Percentiles rank a stretch among this genome's conserved stretches.
These are phyloP conservation scores for Saturnia pavonia DNA, from an alignment of 2,888 invertebrate genomes.

Conservation along the genomic window DNA sequence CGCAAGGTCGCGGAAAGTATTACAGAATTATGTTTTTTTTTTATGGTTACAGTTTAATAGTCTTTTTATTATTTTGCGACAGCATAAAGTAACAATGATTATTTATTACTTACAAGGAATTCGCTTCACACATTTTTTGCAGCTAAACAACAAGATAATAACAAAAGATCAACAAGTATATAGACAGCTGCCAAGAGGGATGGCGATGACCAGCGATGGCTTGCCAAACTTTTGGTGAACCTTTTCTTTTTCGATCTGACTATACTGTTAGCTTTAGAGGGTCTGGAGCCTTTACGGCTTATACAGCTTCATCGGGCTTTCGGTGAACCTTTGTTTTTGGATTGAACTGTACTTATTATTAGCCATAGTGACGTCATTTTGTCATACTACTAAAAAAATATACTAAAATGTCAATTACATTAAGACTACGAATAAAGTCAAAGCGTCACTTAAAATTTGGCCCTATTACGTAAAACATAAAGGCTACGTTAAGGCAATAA, in stretches of 20 bases:
- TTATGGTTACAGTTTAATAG: slow-evolving; percentile 1
- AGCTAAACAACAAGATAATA: neutral
- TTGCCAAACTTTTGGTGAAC: no score
- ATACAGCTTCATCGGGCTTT: no score
- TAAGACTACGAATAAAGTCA: neutral
- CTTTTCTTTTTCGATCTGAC: no score
- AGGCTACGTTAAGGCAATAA: neutral
- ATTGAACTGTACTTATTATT: no score
- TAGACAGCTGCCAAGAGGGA: no score
- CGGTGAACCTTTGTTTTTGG: no score
- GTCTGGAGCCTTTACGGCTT: no score
- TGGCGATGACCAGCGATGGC: no score
- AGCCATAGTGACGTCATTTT: no score
- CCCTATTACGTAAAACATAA: neutral
- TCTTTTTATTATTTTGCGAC: slow-evolving; percentile 2
- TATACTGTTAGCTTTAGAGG: no score
- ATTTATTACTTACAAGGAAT: slow-evolving; percentile 2
- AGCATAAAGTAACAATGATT: slow-evolving; percentile 4
- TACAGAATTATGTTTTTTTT: slow-evolving; percentile 25
- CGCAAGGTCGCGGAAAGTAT: slow-evolving; percentile 51
- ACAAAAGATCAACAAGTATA: no score
- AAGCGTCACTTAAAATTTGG: neutral
- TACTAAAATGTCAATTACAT: neutral
- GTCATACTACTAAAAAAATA: no score
- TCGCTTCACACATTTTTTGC: neutral